A percentile compares a stretch with the other conserved stretches of the same genome.
phyloP scores from a whole-genome alignment of 2,113 vertebrate genomes.

The Ornithorhynchus anatinus region DNA sequence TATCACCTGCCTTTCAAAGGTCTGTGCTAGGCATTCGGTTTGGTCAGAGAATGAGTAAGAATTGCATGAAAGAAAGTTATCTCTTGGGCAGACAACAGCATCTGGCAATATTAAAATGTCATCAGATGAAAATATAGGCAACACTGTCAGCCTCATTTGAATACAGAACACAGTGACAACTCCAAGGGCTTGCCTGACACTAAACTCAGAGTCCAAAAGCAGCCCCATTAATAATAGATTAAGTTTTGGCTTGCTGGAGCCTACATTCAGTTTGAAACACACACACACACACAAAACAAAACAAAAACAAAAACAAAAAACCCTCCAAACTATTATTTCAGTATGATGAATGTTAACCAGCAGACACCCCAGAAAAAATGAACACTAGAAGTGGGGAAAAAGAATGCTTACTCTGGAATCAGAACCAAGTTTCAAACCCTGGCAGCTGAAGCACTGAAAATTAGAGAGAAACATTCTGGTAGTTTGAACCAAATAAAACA shows the following conservation, averaged over 20 bases:
- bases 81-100: slow-evolving; percentile 33
- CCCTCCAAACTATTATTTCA: too few relatives aligned
- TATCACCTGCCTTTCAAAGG: background rate
- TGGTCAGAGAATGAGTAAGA: background rate
- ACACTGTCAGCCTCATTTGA: slow-evolving; percentile 40
- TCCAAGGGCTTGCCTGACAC: slow-evolving; percentile 38
- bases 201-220: slow-evolving; percentile 54
- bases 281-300: too few relatives aligned
- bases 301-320: too few relatives aligned
- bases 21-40: background rate
- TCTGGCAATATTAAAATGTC: slow-evolving; percentile 62
- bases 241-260: slow-evolving; percentile 36
- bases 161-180: slow-evolving; percentile 40
- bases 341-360: slow-evolving; percentile 36
- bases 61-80: slow-evolving; percentile 29
- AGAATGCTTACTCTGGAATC: slow-evolving; percentile 52
- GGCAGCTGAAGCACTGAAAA: slow-evolving; percentile 47
- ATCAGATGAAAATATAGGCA: slow-evolving; percentile 52
- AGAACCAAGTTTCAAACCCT: slow-evolving; percentile 49
- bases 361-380: slow-evolving; percentile 40
- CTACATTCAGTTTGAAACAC: slow-evolving; percentile 18
- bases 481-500: slow-evolving; percentile 65
- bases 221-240: slow-evolving; percentile 62
- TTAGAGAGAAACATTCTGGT: slow-evolving; percentile 64
- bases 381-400: slow-evolving; percentile 35